Evolutionary conservation across 2,888 invertebrate genomes (phyloP), one percentile per base, ranked within the genome.

Genomic region (Drosophila prostipennis): DNA sequence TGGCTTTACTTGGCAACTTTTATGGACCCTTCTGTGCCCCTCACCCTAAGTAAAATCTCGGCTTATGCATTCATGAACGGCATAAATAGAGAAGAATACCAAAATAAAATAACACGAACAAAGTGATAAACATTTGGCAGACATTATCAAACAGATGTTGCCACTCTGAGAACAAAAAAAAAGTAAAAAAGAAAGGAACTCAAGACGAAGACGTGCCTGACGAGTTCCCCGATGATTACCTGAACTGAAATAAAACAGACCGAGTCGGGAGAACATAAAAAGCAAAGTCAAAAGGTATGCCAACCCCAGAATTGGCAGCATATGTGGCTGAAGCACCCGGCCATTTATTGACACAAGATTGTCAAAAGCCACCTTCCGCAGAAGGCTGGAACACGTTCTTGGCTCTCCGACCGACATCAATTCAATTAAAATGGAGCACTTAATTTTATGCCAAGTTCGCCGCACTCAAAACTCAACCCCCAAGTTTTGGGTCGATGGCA

Each of bases 371-470:
- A 71, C 60, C 70, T 70, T 60, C 19, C 37, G 29, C 29, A 48
- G 29, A 34, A 32, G 65, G 23, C 13, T 26, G 40, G 48, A 13
- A 52, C 71, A 52, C 70, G 70, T 64, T 61, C 36, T 43, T 40
- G 48, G 48, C 54, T 49, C 34, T 10, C 26, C 43, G 23, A 60
- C 55, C 73, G 60, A 60, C 58, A 61, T 79, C 82, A 86, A 82
- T 84, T 85, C 84, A 85, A 85, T 86, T 87, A 82, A 87, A 86
- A 77, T 80, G 77, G 74, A 79, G 74, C 80, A 86, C 87, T 84
- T 86, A 82, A 84, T 86, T 82, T 82, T 74, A 82, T 86, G 83
- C 84, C 81, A 79, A 82, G 79, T 80, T 81, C 79, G 76, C 63
- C 70, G 74, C 67, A 73, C 69, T 65, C 79, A 81, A 80, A 77